Base-by-base conservation (phyloP, 2,888 invertebrate genomes). In the Hydropsyche betteni region DNA sequence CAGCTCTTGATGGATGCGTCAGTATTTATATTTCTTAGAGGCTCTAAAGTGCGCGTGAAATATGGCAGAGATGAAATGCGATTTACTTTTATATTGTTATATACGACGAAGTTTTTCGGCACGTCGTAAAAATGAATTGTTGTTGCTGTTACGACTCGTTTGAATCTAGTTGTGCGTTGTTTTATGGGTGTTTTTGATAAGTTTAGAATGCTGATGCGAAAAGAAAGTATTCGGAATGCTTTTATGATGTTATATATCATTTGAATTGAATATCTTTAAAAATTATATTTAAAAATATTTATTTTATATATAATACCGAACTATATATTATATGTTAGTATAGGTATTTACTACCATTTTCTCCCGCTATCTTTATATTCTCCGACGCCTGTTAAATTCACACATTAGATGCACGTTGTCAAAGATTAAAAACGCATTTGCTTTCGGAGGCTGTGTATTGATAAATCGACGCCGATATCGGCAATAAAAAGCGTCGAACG, bases 341-440 rank as follows among this genome's bases (percentile, higher is more conserved):
- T 44, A 44, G 10, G 7, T 6, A 44, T 44, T 44, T 44, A 2
- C 10, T 10, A 1, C 44, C 44, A 10, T 44, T 24, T 10, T 6
- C 44, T 2, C 10, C 10, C 44, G 75, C 76, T 79, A 79, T 79
- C 78, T 78, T 78, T 77, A 79, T 79, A 76, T 73, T 75, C 68
- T 73, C 76, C 75, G 77, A 79, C 77, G 71, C 44, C 74, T 69
- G 72, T 68, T 79, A 77, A 79, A 79, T 79, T 79, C 76, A 72
- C 79, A 79, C 79, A 79, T 79, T 77, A 79, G 74, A 77, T 69
- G 79, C 77, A 79, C 77, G 79, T 76, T 74, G 75, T 61, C 68
- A 77, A 68, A 77, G 77, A 79, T 79, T 79, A 79, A 79, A 79
- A 79, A 77, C 76, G 75, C 79, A 79, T 79, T 79, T 78, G 78